Base-by-base conservation (phyloP, 2,888 invertebrate genomes). In the Acrobasis repandana region DNA sequence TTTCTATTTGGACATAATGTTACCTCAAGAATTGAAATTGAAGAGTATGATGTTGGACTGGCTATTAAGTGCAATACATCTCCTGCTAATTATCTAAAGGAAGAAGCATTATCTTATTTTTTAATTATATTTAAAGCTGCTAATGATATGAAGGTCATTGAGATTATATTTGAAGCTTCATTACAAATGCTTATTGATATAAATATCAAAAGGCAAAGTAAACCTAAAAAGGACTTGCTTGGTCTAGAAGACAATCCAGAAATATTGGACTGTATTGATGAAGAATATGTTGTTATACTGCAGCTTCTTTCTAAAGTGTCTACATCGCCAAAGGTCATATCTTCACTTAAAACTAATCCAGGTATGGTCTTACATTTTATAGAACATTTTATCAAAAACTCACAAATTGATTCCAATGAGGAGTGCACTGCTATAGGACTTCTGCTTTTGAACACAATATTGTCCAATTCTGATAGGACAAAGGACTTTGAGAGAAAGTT, bases 281-380 rank as follows among this genome's bases (percentile, higher is more conserved):
- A 82, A 66, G 79, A 88, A 57, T 93, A 93, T 78, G 76, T 90
- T 33, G 73, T 82, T 4, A 85, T 93, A 62, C 88, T 93, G 46
- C 92, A 93, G 61, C 67, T 93, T 49, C 80, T 94, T 20, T 89
- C 93, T 61, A 89, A 91, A 70, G 82, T 94, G 74, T 83, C 93
- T 2, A 86, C 86, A 61, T 85, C 86, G 65, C 82, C 88, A 60
- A 84, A 85, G 71, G 78, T 93, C 36, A 81, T 92, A 48, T 75
- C 76, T 57, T 71, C 80, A 58, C 77, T 94, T 48, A 93, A 86
- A 74, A 74, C 78, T 18, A 84, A 90, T 66, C 93, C 93, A 5
- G 66, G 73, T 10, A 78, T 85, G 65, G 85, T 94, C 4, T 73
- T 93, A 1, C 76, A 85, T 61, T 94, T 93, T 67, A 83, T 94